These are phyloP conservation scores for Ophioderma brevispina DNA, from an alignment of 35 echinoderm and acorn worm genomes.

Conservation along the genomic window DNA sequence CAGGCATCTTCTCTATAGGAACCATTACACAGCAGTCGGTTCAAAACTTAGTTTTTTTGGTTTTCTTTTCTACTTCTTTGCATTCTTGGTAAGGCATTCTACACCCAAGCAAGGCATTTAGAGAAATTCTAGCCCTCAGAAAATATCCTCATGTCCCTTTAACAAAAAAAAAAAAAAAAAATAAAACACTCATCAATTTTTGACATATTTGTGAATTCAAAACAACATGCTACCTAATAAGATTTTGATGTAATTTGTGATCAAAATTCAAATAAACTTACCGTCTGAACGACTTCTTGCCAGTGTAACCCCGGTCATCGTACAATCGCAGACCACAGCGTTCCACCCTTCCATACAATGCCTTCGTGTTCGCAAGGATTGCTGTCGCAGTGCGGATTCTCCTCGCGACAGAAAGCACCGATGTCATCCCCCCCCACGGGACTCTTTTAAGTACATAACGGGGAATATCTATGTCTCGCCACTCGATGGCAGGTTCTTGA, in stretches of 20 bases:
- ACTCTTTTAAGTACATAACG: slow-evolving; percentile 27
- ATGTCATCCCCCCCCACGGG: slow-evolving; percentile 73
- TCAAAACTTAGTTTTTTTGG: no score
- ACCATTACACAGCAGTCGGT: no score
- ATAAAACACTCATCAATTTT: neutral
- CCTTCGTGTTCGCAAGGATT: slow-evolving; percentile 80
- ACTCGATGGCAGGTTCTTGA: slow-evolving; percentile 71
- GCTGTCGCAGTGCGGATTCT: slow-evolving; percentile 40
- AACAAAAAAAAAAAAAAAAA: no score
- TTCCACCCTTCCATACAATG: slow-evolving; percentile 93
- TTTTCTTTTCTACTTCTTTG: neutral
- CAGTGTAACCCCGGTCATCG: slow-evolving; percentile 82
- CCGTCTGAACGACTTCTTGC: slow-evolving; percentile 75
- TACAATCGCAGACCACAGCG: slow-evolving; percentile 90
- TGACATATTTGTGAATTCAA: no score
- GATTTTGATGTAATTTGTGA: neutral
- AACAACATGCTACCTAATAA: neutral
- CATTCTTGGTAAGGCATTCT: neutral
- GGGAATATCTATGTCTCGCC: slow-evolving; percentile 53
- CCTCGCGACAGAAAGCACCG: slow-evolving; percentile 56
- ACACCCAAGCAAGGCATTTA: no score
- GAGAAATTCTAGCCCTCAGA: no score
- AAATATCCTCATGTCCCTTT: no score
- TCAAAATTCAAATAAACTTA: slow-evolving; percentile 14
- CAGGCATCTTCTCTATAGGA: no score